phyloP scores from a whole-genome alignment of 2,113 vertebrate genomes.

The Trogon surrucura region DNA sequence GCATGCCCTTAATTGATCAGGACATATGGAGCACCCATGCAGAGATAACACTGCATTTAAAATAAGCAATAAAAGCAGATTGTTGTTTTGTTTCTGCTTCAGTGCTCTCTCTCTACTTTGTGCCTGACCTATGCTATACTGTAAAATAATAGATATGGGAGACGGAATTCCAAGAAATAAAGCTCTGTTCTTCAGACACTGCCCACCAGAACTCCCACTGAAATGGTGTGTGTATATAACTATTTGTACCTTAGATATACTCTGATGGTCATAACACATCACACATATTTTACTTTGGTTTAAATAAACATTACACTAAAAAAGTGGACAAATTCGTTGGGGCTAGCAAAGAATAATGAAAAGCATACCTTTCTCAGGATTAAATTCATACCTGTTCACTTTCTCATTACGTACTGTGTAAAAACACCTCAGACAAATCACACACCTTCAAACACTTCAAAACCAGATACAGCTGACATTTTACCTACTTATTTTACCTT shows the following conservation, averaged over 20 bases:
- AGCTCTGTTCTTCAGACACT: not conserved
- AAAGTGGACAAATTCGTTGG: not conserved
- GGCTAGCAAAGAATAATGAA: not conserved
- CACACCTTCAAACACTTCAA: not conserved
- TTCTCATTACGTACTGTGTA: not conserved
- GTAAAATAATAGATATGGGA: not conserved
- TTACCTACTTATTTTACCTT: not conserved
- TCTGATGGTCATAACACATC: not conserved
- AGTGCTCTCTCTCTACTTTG: not conserved
- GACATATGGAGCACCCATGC: not conserved
- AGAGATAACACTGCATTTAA: not conserved
- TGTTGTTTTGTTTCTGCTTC: not conserved
- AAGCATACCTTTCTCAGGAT: not conserved
- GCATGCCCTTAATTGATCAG: constrained; percentile 9
- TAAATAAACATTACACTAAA: not conserved
- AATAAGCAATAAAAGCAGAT: not conserved
- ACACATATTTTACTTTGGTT: not conserved
- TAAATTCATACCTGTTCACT: not conserved
- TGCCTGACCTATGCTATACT: not conserved
- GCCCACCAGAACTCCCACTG: not conserved
- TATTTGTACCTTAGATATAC: not conserved
- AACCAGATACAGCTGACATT: not conserved
- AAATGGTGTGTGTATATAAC: not conserved
- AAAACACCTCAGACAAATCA: not conserved
- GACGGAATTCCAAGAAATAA: not conserved